Base-by-base conservation (phyloP, 2,888 invertebrate species). In the Microdon myrmicae region DNA sequence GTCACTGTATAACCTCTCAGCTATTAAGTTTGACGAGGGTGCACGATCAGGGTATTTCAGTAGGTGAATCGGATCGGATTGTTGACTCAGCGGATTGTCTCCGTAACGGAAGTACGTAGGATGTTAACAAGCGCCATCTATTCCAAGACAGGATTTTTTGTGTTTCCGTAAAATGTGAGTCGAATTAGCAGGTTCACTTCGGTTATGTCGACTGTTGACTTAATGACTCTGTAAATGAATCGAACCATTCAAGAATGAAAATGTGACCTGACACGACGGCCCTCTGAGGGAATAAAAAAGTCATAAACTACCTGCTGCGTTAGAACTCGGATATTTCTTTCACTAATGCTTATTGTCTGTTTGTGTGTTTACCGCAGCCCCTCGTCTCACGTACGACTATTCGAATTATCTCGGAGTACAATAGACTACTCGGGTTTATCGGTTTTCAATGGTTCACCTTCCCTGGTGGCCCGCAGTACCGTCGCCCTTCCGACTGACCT, bases 231-330 rank as follows among this genome's bases (percentile, higher is more conserved):
- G 44, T 51, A 64, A 64, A 61, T 61, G 64, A 56, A 58, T 64
- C 43, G 64, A 64, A 64, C 58, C 58, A 58, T 64, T 64, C 51
- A 64, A 64, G 64, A 64, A 64, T 64, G 64, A 58, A 64, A 64
- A 58, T 64, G 64, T 64, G 51, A 64, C 64, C 58, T 64, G 41
- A 28, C 32, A 19, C 10, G 14, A 16, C 19, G 26, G 22, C 53
- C 26, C 23, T 16, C 41, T 56, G 49, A 56, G 44, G 44, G 51
- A 34, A 48, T 41, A 31, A 44, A 34, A 23, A 5, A 34, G 20
- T 25, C 51, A 56, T 56, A 64, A 56, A 64, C 61, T 64, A 64
- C 61, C 61, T 64, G 61, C 61, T 56, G 56, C 13, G 45, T 39
- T 35, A 39, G 23, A 49, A 54, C 38, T 44, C 37, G 64, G 38